Evolutionary conservation across 2,888 invertebrate species (phyloP).

Genomic region (Noctua fimbriata): DNA sequence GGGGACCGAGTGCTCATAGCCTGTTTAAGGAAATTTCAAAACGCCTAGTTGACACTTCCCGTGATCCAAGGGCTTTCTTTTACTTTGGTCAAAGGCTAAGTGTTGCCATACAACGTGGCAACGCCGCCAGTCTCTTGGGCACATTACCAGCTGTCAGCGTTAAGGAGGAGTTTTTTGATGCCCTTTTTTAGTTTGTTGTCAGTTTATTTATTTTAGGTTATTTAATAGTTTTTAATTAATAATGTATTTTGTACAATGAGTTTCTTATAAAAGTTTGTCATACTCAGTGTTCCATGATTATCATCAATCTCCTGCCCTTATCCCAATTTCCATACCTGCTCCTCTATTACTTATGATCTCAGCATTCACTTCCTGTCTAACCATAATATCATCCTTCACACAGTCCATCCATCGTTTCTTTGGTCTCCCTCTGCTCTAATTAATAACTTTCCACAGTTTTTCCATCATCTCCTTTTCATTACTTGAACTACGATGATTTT

Average conservation of each 20-base stretch:
- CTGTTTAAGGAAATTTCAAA: no score
- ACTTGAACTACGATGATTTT: neutral
- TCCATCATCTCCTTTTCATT: neutral
- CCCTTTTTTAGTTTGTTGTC: no score
- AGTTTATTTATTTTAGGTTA: no score
- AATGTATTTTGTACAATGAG: neutral
- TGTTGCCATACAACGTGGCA: no score
- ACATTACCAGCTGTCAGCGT: no score
- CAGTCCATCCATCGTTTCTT: neutral
- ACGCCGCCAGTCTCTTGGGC: no score
- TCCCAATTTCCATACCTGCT: neutral
- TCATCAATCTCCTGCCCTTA: neutral
- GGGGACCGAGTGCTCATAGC: no score
- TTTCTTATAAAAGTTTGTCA: neutral
- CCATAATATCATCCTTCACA: neutral
- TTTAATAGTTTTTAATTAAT: no score
- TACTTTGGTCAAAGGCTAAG: no score
- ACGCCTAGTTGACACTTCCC: no score
- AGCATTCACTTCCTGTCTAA: neutral
- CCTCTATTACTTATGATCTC: neutral
- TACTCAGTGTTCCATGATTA: neutral
- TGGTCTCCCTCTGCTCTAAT: neutral
- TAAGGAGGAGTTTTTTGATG: no score
- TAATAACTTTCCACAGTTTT: neutral
- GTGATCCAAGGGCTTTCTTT: no score